Percentiles rank a stretch among this genome's conserved stretches.
phyloP scores from a whole-genome alignment of 2,888 invertebrate genomes.

The Macaria notata region DNA sequence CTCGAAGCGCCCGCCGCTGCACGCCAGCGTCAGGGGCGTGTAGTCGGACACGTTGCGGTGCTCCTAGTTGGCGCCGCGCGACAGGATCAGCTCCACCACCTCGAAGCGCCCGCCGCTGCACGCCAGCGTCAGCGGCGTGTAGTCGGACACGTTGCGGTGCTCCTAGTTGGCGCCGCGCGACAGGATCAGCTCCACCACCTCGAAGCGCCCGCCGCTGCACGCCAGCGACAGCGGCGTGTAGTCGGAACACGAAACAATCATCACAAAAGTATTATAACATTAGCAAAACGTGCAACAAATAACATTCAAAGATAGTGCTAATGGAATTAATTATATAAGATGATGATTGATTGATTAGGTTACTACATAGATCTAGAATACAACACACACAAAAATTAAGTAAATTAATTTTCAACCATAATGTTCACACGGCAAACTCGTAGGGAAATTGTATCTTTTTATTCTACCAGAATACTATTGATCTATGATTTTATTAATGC shows the following conservation, averaged over 20 bases:
- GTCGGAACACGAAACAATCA: slow-evolving; percentile 71
- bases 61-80: slow-evolving; percentile 96
- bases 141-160: slow-evolving; percentile 91
- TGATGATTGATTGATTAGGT: no score
- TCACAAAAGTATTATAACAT: no score
- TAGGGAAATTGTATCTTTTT: no score
- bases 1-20: slow-evolving; percentile 99
- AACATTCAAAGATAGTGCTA: neutral
- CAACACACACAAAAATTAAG: no score
- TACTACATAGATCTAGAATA: no score
- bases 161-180: slow-evolving; percentile 97
- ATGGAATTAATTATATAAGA: no score
- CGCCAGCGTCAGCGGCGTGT: slow-evolving; percentile 97
- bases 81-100: slow-evolving; percentile 94
- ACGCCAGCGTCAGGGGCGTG: slow-evolving; percentile 98
- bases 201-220: slow-evolving; percentile 98
- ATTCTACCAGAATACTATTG: no score
- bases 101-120: slow-evolving; percentile 99
- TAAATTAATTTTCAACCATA: no score
- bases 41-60: slow-evolving; percentile 99
- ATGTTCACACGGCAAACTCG: no score
- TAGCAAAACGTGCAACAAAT: slow-evolving; percentile 1
- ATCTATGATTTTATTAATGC: no score
- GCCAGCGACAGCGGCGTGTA: slow-evolving; percentile 99
- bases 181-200: slow-evolving; percentile 86